Evolutionary conservation across 2,113 vertebrate species (phyloP), one percentile per base, ranked within the genome.

Genomic region (Hemiprocne comata): DNA sequence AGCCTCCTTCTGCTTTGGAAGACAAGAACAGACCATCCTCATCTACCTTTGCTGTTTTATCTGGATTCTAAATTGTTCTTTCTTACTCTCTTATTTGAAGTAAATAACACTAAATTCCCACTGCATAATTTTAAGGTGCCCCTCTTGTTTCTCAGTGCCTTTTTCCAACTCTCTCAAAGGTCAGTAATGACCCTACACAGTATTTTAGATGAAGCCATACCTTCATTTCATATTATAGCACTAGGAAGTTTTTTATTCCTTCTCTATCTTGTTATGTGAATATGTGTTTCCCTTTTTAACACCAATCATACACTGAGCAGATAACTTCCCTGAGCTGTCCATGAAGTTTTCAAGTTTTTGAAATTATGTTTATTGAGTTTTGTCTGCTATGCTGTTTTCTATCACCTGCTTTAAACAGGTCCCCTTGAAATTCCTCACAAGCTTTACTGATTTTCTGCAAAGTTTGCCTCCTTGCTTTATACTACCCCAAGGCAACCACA

Each of bases 381-480:
- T 42, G 16, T 76, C 46, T 85, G 50, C 24, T 19, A 25, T 17
- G 2, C 7, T 82, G 23, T 66, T 95, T 82, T 10, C 12, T 71
- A 16, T 44, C 23, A 53, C 11, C 29, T 87, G 12, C 25, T 66
- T 91, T 51, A 90, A 76, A 70, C 4, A 48, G 7, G 23, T 64
- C 38, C 10, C 67, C 83, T 65, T 85, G 33, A 82, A 94, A 92
- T 81, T 92, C 55, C 54, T 85, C 64, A 71, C 20, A 86, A 77
- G 51, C 51, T 94, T 83, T 87, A 60, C 82, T 85, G 67, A 90
- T 90, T 85, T 79, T 85, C 87, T 88, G 25, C 34, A 71, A 94
- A 79, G 67, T 93, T 95, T 85, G 28, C 50, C 79, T 85, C 77
- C 42, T 88, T 93, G 50, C 65, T 94, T 97, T 84, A 92, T 50